Conservation (phyloP, 2,888 invertebrate species). For the Trissolcus japonicus region DNA sequence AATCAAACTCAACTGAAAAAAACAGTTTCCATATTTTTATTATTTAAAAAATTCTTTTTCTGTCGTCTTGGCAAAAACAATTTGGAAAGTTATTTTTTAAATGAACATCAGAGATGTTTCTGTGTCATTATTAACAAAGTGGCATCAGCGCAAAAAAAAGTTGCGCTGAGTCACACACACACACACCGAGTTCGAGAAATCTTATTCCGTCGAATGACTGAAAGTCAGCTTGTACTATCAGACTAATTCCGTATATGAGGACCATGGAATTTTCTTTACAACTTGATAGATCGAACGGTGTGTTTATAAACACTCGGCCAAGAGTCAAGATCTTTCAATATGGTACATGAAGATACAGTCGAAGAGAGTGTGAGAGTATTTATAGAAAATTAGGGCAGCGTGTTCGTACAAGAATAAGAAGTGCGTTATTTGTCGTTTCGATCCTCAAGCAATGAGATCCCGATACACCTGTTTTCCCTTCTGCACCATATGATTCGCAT, state of each 20-base stretch:
- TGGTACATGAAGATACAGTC: slow-evolving; percentile 62
- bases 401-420: slow-evolving; percentile 57
- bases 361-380: slow-evolving; percentile 64
- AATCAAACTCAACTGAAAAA: too few relatives aligned
- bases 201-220: background rate
- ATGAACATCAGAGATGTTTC: too few relatives aligned
- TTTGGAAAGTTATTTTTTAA: too few relatives aligned
- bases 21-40: too few relatives aligned
- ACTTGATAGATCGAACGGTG: slow-evolving; percentile 59
- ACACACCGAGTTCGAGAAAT: too few relatives aligned
- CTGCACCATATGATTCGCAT: slow-evolving; percentile 43
- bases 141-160: too few relatives aligned
- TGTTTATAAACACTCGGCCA: slow-evolving; percentile 73
- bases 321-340: slow-evolving; percentile 72
- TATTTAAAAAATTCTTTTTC: too few relatives aligned
- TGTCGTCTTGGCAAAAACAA: too few relatives aligned
- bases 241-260: slow-evolving; percentile 3
- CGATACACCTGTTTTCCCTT: slow-evolving; percentile 54
- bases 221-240: background rate
- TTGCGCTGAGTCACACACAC: too few relatives aligned
- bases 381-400: slow-evolving; percentile 74
- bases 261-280: slow-evolving; percentile 35
- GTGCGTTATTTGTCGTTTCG: slow-evolving; percentile 57
- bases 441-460: slow-evolving; percentile 50
- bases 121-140: too few relatives aligned